Base-by-base conservation (phyloP, 2,888 invertebrate species). In the Nudaria mundana region DNA sequence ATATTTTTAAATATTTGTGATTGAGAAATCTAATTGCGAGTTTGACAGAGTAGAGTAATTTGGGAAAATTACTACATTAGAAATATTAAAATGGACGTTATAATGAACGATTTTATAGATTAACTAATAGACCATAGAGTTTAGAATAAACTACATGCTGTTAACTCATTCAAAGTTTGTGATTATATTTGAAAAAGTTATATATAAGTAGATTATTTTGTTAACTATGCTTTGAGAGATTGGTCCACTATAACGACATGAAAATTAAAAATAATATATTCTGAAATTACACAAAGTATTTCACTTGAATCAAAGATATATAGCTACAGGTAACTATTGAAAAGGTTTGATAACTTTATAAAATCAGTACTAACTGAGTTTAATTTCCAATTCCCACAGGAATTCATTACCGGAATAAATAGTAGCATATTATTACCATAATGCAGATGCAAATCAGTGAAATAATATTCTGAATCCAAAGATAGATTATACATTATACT, bases 131-230 rank as follows among this genome's bases (percentile, higher is more conserved):
- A 47, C 32, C 25, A 48, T 43, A 36, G 20, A 41, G 24, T 44
- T 30, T 18, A 11, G 29, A 22, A 44, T 40, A 32, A 48, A 47
- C 38, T 38, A 48, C 63, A 66, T 66, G 66, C 64, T 51, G 48
- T 56, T 60, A 56, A 38, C 15, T 38, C 34, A 34, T 34, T 50
- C 23, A 25, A 18, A 40, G 23, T 16, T 34, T 34, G 26, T 31
- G 33, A 39, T 47, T 44, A n/a, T n/a, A n/a, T n/a, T n/a, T n/a
- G n/a, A n/a, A n/a, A n/a, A n/a, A n/a, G n/a, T n/a, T n/a, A n/a
- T n/a, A n/a, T n/a, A n/a, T n/a, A n/a, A n/a, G n/a, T n/a, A n/a
- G 13, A 31, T 33, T 40, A 18, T 33, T 31, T 43, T 32, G 25
- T 37, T 30, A 38, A 31, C 11, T 11, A 37, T 31, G 26, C 15